Conservation (phyloP, 2,797 vertebrate genomes). For the Ceryle rudis region DNA sequence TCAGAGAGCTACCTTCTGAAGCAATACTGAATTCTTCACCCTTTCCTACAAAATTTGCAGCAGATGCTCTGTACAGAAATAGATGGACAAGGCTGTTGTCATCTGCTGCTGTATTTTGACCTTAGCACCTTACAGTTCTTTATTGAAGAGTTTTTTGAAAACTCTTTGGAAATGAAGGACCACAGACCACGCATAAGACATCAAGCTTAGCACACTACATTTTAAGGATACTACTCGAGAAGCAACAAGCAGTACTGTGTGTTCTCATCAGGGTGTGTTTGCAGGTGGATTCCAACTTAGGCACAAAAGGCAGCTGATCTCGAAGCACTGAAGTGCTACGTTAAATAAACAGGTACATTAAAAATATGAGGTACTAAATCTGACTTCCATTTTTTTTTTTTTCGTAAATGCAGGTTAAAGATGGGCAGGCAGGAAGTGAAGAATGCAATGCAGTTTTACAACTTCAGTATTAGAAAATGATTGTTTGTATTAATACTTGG, state of each 20-base stretch:
- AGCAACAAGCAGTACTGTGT: accelerated
- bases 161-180: background rate
- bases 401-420: background rate
- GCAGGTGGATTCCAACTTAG: background rate
- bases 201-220: accelerated
- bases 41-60: background rate
- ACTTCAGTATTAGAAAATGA: background rate
- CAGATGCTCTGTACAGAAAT: background rate
- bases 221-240: background rate
- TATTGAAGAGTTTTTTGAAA: background rate
- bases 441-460: background rate
- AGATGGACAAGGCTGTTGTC: background rate
- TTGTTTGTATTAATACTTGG: background rate
- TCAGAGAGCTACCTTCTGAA: background rate
- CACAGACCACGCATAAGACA: accelerated
- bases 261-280: background rate
- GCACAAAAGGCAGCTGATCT: background rate
- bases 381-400: background rate
- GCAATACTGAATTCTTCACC: background rate
- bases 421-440: background rate
- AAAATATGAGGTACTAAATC: background rate
- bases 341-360: background rate
- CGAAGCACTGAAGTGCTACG: background rate
- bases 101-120: background rate
- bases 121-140: background rate